A percentile compares a stretch with the other conserved stretches of the same genome.
phyloP scores from a whole-genome alignment of 2,888 invertebrate genomes.

The Drosophila prostipennis region DNA sequence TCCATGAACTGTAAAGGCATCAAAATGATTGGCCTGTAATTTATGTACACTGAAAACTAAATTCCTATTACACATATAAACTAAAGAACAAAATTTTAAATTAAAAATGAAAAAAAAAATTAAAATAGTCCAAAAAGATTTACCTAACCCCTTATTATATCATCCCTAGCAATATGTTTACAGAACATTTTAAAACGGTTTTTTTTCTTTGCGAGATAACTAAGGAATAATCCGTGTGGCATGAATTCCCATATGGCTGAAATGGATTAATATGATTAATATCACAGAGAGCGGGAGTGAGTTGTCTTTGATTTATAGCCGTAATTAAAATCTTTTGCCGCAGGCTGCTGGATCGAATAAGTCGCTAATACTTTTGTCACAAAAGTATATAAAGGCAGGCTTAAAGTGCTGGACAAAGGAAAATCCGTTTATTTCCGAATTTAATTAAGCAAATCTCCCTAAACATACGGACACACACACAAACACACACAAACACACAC shows the following conservation, averaged over 20 bases:
- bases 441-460: slow-evolving; percentile 75
- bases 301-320: slow-evolving; percentile 68
- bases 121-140: too few relatives aligned
- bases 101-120: too few relatives aligned
- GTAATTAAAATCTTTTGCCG: slow-evolving; percentile 71
- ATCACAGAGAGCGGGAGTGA: neutral
- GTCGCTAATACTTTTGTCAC: slow-evolving; percentile 75
- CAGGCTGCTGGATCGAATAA: slow-evolving; percentile 49
- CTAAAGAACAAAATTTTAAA: too few relatives aligned
- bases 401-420: slow-evolving; percentile 47
- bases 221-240: neutral
- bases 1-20: slow-evolving; percentile 30
- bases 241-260: slow-evolving; percentile 9
- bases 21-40: slow-evolving; percentile 19
- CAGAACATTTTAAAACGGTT: too few relatives aligned
- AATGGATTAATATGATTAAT: slow-evolving; percentile 6
- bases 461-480: slow-evolving; percentile 40
- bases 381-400: slow-evolving; percentile 59
- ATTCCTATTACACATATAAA: too few relatives aligned
- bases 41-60: too few relatives aligned
- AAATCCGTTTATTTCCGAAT: slow-evolving; percentile 75
- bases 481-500: neutral
- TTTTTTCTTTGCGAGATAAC: slow-evolving; percentile 1
- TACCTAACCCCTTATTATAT: too few relatives aligned
- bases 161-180: too few relatives aligned